These are phyloP conservation scores for Rapana venosa DNA, from an alignment of 2,888 invertebrate genomes.

Conservation along the genomic window DNA sequence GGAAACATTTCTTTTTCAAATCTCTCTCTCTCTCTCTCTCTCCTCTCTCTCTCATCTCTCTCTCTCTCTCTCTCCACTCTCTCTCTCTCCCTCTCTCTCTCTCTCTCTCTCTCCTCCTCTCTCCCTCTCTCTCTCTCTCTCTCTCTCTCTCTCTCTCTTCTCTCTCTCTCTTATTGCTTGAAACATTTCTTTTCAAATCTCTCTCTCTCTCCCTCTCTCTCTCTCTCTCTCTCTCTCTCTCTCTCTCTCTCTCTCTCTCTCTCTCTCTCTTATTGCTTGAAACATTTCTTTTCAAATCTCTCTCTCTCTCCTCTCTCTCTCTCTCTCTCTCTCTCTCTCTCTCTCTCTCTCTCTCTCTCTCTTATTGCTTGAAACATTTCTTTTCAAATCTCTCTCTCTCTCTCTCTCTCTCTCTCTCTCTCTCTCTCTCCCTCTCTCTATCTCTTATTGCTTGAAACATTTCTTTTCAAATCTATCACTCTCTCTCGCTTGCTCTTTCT, in stretches of 20 bases:
- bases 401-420: too few species aligned
- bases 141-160: conserved; percentile 3
- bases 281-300: neutral
- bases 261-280: neutral
- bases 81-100: too few species aligned
- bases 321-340: neutral
- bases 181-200: neutral
- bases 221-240: neutral
- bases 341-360: neutral
- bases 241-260: neutral
- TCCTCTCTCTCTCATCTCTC: too few species aligned
- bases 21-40: too few species aligned
- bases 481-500: neutral
- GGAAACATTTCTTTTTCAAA: too few species aligned
- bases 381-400: neutral
- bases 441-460: too few species aligned
- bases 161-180: neutral
- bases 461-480: too few species aligned
- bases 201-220: neutral
- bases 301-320: neutral
- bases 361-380: too few species aligned
- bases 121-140: neutral
- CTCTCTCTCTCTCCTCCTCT: too few species aligned
- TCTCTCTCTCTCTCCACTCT: too few species aligned
- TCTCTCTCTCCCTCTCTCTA: too few species aligned